phyloP scores from a whole-genome alignment of 2,797 vertebrate species.

The Babyrousa celebensis region DNA sequence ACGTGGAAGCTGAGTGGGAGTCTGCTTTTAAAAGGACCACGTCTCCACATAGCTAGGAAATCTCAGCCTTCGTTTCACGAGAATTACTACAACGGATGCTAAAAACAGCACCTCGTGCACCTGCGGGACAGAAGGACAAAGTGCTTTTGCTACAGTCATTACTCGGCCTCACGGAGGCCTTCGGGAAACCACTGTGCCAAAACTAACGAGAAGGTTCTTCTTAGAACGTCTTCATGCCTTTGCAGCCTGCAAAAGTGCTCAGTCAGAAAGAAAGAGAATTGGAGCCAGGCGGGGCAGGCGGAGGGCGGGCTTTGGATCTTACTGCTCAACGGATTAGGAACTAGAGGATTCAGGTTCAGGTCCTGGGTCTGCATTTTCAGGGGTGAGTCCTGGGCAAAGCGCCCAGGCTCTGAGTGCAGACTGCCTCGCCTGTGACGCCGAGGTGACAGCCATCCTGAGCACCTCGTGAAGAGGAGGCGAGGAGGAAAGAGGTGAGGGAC shows the following conservation, averaged over 20 bases:
- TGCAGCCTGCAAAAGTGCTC: constrained; percentile 19
- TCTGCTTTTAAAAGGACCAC: constrained; percentile 42
- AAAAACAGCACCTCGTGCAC: constrained; percentile 18
- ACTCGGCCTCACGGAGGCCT: constrained; percentile 10
- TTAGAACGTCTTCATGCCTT: constrained; percentile 33
- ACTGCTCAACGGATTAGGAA: constrained; percentile 23
- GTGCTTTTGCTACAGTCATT: background rate
- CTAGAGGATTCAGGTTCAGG: constrained; percentile 58
- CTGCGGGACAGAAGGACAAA: background rate
- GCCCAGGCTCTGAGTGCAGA: constrained; percentile 22
- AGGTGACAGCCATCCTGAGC: constrained; percentile 26
- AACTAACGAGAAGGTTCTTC: constrained; percentile 27
- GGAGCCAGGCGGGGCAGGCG: background rate
- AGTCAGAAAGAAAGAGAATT: background rate
- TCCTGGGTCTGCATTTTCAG: constrained; percentile 26
- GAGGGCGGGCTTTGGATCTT: background rate
- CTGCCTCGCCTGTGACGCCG: constrained; percentile 64
- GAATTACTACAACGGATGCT: constrained; percentile 25
- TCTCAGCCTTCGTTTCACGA: constrained; percentile 47
- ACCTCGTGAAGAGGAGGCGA: background rate
- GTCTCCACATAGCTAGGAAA: constrained; percentile 46
- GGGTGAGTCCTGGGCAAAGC: constrained; percentile 61
- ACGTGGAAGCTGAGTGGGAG: background rate
- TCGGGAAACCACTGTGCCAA: constrained; percentile 33
- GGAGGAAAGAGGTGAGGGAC: constrained; percentile 27